phyloP scores from a whole-genome alignment of 2,797 vertebrate species.

The Oryzias dopingdopingensis region DNA sequence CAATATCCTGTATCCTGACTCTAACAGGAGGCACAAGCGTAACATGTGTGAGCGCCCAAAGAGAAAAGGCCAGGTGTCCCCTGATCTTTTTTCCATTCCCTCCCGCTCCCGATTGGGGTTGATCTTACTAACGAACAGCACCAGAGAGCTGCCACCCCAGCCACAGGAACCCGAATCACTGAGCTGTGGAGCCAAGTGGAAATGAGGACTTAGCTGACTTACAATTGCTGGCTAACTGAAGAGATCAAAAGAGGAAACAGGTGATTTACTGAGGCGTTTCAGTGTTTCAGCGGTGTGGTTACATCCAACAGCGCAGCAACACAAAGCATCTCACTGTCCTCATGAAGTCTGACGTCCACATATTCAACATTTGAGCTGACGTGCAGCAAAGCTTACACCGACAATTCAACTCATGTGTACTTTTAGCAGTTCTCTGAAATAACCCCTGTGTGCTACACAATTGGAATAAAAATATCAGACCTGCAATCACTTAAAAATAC shows the following conservation, averaged over 20 bases:
- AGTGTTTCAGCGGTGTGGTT: conserved; percentile 7
- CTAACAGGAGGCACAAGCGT: conserved; percentile 48
- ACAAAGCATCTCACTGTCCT: conserved; percentile 4
- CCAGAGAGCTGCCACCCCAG: conserved; percentile 51
- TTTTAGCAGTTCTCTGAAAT: too few relatives aligned
- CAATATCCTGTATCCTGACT: conserved; percentile 72
- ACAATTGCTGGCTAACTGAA: conserved; percentile 32
- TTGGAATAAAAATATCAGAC: too few relatives aligned
- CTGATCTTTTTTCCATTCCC: conserved; percentile 19
- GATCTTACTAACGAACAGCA: conserved; percentile 59
- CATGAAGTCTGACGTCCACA: too few relatives aligned
- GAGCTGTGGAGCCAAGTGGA: conserved; percentile 53
- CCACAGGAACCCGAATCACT: conserved; percentile 62
- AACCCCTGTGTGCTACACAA: too few relatives aligned
- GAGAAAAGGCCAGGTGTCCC: conserved; percentile 73
- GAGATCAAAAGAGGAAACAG: conserved; percentile 27
- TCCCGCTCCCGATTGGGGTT: conserved; percentile 17
- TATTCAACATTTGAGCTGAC: too few relatives aligned
- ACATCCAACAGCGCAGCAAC: conserved; percentile 8
- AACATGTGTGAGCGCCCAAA: conserved; percentile 67
- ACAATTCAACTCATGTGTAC: too few relatives aligned
- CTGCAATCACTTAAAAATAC: too few relatives aligned
- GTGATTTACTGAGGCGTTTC: conserved; percentile 9
- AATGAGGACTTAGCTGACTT: conserved; percentile 41
- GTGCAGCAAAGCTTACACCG: too few relatives aligned